Conservation (phyloP, 1,140 invertebrate species). For the Battus philenor region DNA sequence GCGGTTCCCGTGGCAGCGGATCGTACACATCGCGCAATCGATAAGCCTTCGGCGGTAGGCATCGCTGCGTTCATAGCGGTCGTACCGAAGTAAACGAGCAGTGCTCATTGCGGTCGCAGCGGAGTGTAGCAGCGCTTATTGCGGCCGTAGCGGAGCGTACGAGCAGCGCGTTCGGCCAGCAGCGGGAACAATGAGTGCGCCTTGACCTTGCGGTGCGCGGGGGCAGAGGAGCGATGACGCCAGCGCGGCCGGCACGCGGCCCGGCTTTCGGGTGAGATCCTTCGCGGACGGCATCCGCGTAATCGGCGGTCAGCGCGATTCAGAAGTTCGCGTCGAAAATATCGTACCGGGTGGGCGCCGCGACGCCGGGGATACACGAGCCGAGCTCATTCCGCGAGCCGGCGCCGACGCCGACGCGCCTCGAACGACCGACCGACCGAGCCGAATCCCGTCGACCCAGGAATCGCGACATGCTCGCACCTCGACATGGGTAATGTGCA, state of each 20-base stretch:
- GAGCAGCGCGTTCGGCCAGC: conserved; percentile 36
- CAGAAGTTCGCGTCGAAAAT: conserved; percentile 63
- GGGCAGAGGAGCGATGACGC: conserved; percentile 62
- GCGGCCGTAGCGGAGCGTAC: conserved; percentile 8
- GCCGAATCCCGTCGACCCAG: conserved; percentile 52
- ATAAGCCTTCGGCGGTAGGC: conserved; percentile 38
- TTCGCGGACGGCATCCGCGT: conserved; percentile 69
- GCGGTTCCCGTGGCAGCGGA: conserved; percentile 63
- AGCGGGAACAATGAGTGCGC: conserved; percentile 62
- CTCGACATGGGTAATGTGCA: conserved; percentile 73
- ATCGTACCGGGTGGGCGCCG: conserved; percentile 55
- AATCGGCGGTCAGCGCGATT: conserved; percentile 63
- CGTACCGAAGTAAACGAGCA: neutral
- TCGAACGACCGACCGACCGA: conserved; percentile 71
- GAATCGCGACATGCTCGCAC: conserved; percentile 66
- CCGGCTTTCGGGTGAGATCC: conserved; percentile 73
- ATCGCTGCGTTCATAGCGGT: neutral
- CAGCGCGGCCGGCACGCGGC: conserved; percentile 63
- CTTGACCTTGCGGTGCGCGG: conserved; percentile 68
- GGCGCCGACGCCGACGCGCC: conserved; percentile 70
- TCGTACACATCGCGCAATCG: conserved; percentile 63
- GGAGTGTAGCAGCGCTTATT: neutral
- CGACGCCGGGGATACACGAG: conserved; percentile 44
- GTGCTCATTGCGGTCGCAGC: no score
- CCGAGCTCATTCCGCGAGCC: conserved; percentile 62